A percentile compares a stretch with the other conserved stretches of the same genome.
Evolutionary conservation across 2,888 invertebrate genomes (phyloP).

Genomic region (Caenorhabditis doughertyi): DNA sequence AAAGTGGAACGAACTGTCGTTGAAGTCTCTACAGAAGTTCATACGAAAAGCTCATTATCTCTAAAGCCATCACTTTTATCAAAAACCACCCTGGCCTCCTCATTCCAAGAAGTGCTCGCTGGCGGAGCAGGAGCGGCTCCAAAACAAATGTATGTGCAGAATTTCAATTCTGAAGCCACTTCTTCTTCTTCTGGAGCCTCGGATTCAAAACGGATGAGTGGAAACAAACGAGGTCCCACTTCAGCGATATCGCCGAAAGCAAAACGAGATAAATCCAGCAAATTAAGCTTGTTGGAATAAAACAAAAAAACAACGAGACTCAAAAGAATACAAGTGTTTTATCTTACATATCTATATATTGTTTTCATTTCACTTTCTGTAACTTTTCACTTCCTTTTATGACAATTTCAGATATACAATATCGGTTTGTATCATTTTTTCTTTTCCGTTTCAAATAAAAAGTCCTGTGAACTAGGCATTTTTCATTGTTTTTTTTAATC

Average conservation of each 20-base stretch:
- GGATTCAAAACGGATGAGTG: constrained; percentile 8
- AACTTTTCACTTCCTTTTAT: not conserved
- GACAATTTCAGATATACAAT: too few species aligned
- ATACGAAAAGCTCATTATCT: constrained; percentile 4
- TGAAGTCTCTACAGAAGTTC: not conserved
- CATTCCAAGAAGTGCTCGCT: constrained; percentile 53
- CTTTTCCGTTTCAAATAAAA: too few species aligned
- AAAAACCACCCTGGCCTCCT: constrained; percentile 42
- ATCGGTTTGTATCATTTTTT: too few species aligned
- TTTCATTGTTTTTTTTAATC: too few species aligned
- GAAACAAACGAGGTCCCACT: constrained; percentile 16
- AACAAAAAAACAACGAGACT: too few species aligned
- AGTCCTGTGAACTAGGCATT: too few species aligned
- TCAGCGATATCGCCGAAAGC: constrained; percentile 42
- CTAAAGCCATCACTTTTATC: constrained; percentile 52
- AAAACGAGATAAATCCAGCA: constrained; percentile 44
- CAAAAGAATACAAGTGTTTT: too few species aligned
- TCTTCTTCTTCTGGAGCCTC: not conserved
- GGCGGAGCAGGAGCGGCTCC: constrained; percentile 7
- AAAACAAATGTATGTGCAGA: constrained; percentile 67
- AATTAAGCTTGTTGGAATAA: constrained; percentile 60
- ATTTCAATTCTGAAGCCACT: not conserved
- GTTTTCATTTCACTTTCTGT: not conserved
- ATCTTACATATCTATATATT: not conserved
- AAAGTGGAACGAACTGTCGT: not conserved